Evolutionary conservation across 2,113 vertebrate genomes (phyloP), one percentile per base, ranked within the genome.

Genomic region (Polypterus senegalus): DNA sequence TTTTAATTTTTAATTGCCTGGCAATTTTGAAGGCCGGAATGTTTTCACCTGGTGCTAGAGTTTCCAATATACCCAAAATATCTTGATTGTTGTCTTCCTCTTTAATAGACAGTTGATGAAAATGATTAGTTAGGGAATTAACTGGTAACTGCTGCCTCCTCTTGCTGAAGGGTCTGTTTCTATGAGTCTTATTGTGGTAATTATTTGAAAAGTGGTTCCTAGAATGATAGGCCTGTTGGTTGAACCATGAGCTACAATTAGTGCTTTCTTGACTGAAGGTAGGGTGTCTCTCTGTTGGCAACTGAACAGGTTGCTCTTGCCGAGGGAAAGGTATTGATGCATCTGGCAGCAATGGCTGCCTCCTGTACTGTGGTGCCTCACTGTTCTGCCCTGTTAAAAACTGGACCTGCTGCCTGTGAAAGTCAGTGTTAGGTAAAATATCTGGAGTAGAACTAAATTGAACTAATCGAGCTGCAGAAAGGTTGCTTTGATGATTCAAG

Each of bases 21-120:
- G 78, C 74, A 27, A 98, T 78, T 0, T 66, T 55, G 60, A 57
- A 79, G 0, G 88, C 91, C 0, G 87, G 79, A n/a, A 81, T 43
- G 0, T 68, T 66, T 63, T 81, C 70, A 46, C 67, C 75, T 6
- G 78, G 71, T 3, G 61, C 68, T 0, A 94, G 82, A 46, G 66
- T 75, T 43, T 69, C 58, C 62, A 97, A 70, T n/a, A 71, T 0
- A 0, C 5, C 44, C 47, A 86, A 49, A 5, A 87, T 52, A 4
- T 68, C 61, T 1, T 61, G 49, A 0, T 81, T 77, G 0, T 5
- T 3, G 3, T 46, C 47, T 4, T 56, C 62, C 2, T 43, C 45
- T 0, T 65, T n/a, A 3, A 88, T 61, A 1, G 48, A 69, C 4
- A 89, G 63, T 0, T 48, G 51, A 4, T n/a, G 3, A 5, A 61